phyloP scores from a whole-genome alignment of 2,888 invertebrate species.

The Disparrhopalites patrizii region DNA sequence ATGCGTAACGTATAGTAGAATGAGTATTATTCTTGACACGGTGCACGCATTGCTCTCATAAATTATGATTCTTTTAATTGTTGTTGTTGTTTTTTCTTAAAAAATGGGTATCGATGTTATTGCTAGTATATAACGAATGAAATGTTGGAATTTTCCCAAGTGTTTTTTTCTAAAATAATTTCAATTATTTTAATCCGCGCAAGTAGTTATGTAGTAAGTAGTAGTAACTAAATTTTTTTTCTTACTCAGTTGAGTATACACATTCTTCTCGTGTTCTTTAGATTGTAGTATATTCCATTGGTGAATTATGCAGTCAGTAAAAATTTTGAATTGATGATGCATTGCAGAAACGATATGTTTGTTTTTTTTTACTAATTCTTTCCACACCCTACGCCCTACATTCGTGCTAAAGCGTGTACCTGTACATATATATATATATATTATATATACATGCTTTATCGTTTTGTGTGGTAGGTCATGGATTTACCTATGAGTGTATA shows the following conservation, averaged over 20 bases:
- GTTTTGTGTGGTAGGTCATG: no score
- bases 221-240: not conserved
- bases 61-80: conserved; percentile 5
- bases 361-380: no score
- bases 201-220: no score
- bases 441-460: no score
- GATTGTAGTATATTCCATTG: conserved; percentile 2
- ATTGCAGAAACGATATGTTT: not conserved
- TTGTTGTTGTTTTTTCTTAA: conserved; percentile 6
- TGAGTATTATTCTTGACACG: conserved; percentile 7
- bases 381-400: no score
- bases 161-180: not conserved
- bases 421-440: no score
- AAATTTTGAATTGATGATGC: conserved; percentile 5
- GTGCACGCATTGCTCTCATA: conserved; percentile 13
- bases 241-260: not conserved
- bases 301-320: not conserved
- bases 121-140: not conserved
- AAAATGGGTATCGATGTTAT: no score
- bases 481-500: no score
- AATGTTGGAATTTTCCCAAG: not conserved
- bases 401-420: no score
- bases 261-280: not conserved
- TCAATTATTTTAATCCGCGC: not conserved
- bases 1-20: conserved; percentile 11